Evolutionary conservation across 2,888 invertebrate species (phyloP), one percentile per base, ranked within the genome.

Genomic region (Polylopha cassiicola): DNA sequence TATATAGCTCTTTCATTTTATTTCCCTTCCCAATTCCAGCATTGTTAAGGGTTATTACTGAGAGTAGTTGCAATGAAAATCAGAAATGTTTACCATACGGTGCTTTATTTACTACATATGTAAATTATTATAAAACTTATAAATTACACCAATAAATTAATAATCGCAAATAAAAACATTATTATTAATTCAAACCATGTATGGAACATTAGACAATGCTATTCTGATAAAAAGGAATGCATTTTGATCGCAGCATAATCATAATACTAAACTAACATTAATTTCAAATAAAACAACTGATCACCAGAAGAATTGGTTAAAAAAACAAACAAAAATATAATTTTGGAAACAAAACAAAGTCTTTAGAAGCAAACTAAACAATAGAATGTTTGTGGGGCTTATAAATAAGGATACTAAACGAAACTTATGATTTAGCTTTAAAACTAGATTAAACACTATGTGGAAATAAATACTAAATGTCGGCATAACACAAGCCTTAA

Each of bases 71-170:
- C 6, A 37, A 20, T 28, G 27, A 42, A 31, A 37, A 13, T 15
- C 8, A 8, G 4, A 6, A 27, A 16, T 20, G 13, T 44, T 29
- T 43, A 44, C 44, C 46, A 61, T 57, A 63, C 23, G 58, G 58
- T 64, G 74, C 67, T 69, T 80, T 81, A 79, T 80, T 70, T 82
- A 53, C 68, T 68, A 78, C 75, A 59, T 66, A 65, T 74, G 80
- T 80, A 82, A 79, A 80, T 81, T 73, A 79, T 69, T 70, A 78
- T 66, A 73, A 80, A 78, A 73, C 70, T 61, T 73, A 73, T 71
- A 77, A 70, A 74, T 79, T 71, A 77, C 61, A 70, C 68, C 65
- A 81, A 82, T 82, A 81, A 80, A 41, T 41, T 41, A 41, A 81
- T 81, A 78, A 73, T 69, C 56, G 61, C 65, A 65, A 70, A 68